Evolutionary conservation across 1,140 invertebrate species (phyloP).

Genomic region (Stenopsyche tienmushanensis): DNA sequence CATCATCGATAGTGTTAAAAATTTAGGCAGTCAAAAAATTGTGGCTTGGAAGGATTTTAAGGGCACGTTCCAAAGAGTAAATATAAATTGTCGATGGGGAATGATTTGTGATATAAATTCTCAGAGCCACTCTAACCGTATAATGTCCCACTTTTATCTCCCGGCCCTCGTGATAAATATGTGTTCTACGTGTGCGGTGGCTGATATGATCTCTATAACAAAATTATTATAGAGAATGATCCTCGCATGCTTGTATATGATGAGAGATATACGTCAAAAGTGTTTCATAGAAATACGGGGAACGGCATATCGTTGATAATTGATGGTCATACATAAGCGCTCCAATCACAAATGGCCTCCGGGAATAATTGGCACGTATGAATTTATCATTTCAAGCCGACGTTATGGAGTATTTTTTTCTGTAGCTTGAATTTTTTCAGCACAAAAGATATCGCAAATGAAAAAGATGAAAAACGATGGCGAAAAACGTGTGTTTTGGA

Average conservation of each 20-base stretch:
- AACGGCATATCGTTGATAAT: neutral
- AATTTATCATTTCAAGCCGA: slow-evolving; percentile 1
- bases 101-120: neutral
- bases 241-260: neutral
- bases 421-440: too few relatives aligned
- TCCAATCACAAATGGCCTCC: neutral
- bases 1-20: too few relatives aligned
- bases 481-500: too few relatives aligned
- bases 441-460: too few relatives aligned
- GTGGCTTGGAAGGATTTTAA: too few relatives aligned
- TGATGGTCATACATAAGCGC: neutral
- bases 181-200: neutral
- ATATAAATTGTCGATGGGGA: neutral
- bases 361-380: slow-evolving; percentile 2
- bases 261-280: neutral
- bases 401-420: too few relatives aligned
- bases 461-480: too few relatives aligned
- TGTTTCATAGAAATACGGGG: neutral
- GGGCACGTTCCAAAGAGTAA: too few relatives aligned
- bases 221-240: slow-evolving; percentile 1
- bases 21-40: too few relatives aligned
- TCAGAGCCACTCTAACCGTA: neutral
- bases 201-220: neutral
- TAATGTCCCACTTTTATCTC: slow-evolving; percentile 1
- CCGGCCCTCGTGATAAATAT: neutral